Evolutionary conservation across 2,797 vertebrate genomes (phyloP).

Genomic region (Kryptolebias ocellatus): DNA sequence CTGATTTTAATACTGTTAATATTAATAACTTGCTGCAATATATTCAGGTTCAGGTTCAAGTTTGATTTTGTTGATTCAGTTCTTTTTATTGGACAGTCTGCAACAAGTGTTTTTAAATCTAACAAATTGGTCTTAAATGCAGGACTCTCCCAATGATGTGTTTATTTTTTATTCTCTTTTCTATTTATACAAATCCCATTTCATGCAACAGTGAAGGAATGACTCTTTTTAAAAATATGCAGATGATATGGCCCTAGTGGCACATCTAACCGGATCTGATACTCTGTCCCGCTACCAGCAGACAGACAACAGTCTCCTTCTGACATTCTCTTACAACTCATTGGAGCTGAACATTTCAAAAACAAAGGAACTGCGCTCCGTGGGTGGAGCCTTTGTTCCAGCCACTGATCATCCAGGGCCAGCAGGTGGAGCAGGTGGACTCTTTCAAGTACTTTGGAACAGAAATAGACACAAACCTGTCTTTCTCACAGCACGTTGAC

Average conservation of each 20-base stretch:
- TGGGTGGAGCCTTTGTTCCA: background rate
- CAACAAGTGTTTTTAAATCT: too few relatives aligned
- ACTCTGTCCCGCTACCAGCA: background rate
- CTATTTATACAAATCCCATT: background rate
- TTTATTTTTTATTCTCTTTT: background rate
- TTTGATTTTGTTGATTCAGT: too few relatives aligned
- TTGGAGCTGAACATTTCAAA: background rate
- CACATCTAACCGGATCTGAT: background rate
- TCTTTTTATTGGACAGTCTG: too few relatives aligned
- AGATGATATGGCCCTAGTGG: background rate
- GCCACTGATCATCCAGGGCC: background rate
- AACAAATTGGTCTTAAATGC: too few relatives aligned
- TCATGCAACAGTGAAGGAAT: background rate
- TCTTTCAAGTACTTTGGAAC: background rate
- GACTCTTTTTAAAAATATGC: background rate
- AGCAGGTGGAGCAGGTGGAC: background rate
- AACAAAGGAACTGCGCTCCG: background rate
- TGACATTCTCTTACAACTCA: too few relatives aligned
- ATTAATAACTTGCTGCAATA: too few relatives aligned
- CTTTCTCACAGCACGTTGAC: too few relatives aligned
- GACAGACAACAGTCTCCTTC: background rate
- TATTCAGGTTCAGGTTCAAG: too few relatives aligned
- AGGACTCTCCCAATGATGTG: background rate
- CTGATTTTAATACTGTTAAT: too few relatives aligned
- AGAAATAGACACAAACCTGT: background rate